Evolutionary conservation across 2,888 invertebrate species (phyloP).

Genomic region (Archips crataeganus): DNA sequence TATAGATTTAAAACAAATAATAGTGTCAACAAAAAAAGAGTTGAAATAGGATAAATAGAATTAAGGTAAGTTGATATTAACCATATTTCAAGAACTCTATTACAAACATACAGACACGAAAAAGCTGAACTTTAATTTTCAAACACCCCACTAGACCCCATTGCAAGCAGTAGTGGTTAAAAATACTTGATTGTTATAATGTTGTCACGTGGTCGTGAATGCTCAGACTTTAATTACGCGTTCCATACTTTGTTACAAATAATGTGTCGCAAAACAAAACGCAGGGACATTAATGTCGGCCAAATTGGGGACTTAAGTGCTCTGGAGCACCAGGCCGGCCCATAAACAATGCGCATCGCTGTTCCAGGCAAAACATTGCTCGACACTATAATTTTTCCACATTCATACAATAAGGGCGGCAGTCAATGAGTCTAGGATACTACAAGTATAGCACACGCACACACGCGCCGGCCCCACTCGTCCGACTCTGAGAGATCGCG

Average conservation of each 20-base stretch:
- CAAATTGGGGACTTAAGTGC: slow-evolving; percentile 83
- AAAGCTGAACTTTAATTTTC: background rate
- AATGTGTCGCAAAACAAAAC: slow-evolving; percentile 76
- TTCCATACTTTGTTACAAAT: slow-evolving; percentile 70
- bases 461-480: slow-evolving; percentile 77
- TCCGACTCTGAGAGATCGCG: slow-evolving; percentile 80
- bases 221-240: slow-evolving; percentile 69
- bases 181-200: slow-evolving; percentile 8
- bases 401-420: slow-evolving; percentile 86
- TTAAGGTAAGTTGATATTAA: too few relatives aligned
- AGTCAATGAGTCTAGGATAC: slow-evolving; percentile 86
- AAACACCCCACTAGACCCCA: background rate
- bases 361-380: slow-evolving; percentile 81
- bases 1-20: too few relatives aligned
- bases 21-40: too few relatives aligned
- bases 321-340: slow-evolving; percentile 59
- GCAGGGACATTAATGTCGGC: slow-evolving; percentile 72
- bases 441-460: slow-evolving; percentile 79
- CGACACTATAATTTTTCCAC: slow-evolving; percentile 85
- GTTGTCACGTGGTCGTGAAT: slow-evolving; percentile 2
- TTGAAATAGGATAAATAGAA: too few relatives aligned
- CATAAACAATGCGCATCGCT: slow-evolving; percentile 81
- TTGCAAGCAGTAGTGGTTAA: background rate
- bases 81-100: too few relatives aligned
- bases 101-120: too few relatives aligned